Conservation (phyloP, 1,140 invertebrate species). For the Drosophila dunni region DNA sequence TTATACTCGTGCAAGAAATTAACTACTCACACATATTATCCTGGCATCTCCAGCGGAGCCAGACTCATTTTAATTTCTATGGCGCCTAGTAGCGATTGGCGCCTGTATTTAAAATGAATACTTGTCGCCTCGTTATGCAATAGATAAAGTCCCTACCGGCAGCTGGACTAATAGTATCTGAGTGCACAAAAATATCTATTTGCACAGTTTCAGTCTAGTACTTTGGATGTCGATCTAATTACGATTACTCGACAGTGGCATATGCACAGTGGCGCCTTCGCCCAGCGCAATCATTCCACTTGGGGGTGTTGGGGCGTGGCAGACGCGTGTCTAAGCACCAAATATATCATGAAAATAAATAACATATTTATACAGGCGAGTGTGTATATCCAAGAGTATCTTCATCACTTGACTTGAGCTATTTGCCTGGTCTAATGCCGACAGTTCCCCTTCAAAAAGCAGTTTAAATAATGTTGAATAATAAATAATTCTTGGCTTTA, state of each 20-base stretch:
- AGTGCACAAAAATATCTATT: constrained; percentile 3
- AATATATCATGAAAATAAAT: constrained; percentile 11
- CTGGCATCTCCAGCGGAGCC: constrained; percentile 28
- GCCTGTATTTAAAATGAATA: constrained; percentile 32
- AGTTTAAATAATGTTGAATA: constrained; percentile 6
- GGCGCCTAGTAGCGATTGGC: constrained; percentile 35
- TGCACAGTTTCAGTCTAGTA: constrained; percentile 30
- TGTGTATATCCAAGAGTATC: not conserved
- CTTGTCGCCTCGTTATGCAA: constrained; percentile 29
- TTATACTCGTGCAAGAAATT: constrained; percentile 2
- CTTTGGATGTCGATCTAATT: constrained; percentile 60
- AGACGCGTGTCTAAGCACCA: constrained; percentile 22
- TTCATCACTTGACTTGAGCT: not conserved
- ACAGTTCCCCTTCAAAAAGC: not conserved
- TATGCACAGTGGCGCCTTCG: constrained; percentile 58
- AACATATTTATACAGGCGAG: not conserved
- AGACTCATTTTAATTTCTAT: constrained; percentile 38
- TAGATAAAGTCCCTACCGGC: constrained; percentile 12
- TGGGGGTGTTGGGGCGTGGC: not conserved
- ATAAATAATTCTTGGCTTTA: constrained; percentile 9
- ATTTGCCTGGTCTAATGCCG: not conserved
- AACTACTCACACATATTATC: constrained; percentile 8
- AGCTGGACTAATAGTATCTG: constrained; percentile 28
- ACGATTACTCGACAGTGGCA: constrained; percentile 62
- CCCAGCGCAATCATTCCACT: constrained; percentile 24